Evolutionary conservation across 1,140 invertebrate species (phyloP).

Genomic region (Drosophila elegans): DNA sequence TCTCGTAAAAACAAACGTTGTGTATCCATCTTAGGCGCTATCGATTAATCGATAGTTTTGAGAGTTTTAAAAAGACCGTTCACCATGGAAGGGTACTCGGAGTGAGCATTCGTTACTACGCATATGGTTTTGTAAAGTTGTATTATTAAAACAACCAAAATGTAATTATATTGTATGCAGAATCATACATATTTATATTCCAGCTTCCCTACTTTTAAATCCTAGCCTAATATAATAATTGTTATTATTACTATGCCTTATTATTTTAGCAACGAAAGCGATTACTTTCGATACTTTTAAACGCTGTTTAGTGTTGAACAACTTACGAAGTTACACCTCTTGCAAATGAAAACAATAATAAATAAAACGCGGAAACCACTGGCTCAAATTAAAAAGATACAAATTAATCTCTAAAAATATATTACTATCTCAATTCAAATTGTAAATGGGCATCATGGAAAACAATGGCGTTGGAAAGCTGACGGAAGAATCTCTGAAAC

Average conservation of each 20-base stretch:
- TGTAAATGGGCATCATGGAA: slow-evolving; percentile 36
- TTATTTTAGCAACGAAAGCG: neutral
- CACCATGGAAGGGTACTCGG: too few species aligned
- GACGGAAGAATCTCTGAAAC: slow-evolving; percentile 91
- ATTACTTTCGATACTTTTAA: neutral
- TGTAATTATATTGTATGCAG: too few species aligned
- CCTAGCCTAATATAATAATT: too few species aligned
- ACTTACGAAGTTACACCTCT: neutral
- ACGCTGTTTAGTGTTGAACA: neutral
- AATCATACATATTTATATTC: too few species aligned
- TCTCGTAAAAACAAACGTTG: slow-evolving; percentile 20
- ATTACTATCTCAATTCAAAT: neutral
- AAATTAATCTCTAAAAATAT: neutral
- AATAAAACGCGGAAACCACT: slow-evolving; percentile 13
- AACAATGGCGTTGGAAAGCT: slow-evolving; percentile 85
- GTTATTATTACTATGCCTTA: too few species aligned
- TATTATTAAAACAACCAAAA: too few species aligned
- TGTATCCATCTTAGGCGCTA: slow-evolving; percentile 14
- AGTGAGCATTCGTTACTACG: neutral
- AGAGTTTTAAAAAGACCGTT: neutral
- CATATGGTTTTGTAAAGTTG: neutral
- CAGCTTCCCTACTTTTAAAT: too few species aligned
- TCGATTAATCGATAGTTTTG: slow-evolving; percentile 1
- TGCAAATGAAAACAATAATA: neutral
- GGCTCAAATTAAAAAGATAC: neutral